Conservation (phyloP, 2,113 vertebrate genomes). For the Chamaea fasciata region DNA sequence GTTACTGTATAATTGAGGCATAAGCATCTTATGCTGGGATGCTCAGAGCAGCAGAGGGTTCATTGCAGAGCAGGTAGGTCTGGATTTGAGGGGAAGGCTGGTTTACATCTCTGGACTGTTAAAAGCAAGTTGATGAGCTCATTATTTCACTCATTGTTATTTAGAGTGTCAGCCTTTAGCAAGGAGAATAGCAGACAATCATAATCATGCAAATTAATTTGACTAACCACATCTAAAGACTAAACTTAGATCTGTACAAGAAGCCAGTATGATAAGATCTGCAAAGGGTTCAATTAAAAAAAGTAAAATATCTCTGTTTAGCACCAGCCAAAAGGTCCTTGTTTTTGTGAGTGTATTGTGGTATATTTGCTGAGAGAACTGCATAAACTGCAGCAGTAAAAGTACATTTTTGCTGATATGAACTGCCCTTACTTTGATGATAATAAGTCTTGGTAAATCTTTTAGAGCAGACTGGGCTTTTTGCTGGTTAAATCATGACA, state of each 20-base stretch:
- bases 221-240: neutral
- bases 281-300: neutral
- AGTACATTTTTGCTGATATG: neutral
- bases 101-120: neutral
- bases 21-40: neutral
- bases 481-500: neutral
- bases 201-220: slow-evolving; percentile 17
- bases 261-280: neutral
- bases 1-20: neutral
- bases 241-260: neutral
- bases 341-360: neutral
- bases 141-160: neutral
- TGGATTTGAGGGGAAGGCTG: neutral
- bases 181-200: neutral
- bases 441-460: neutral
- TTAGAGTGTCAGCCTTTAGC: neutral
- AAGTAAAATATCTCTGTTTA: neutral
- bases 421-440: neutral
- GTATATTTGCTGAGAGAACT: neutral
- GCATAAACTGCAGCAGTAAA: neutral
- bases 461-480: neutral
- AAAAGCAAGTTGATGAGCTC: neutral
- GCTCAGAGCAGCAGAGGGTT: neutral
- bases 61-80: neutral
- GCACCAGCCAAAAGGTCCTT: neutral